These are phyloP conservation scores for Dichetophora obliterata DNA, from an alignment of 2,888 invertebrate species.

Conservation along the genomic window DNA sequence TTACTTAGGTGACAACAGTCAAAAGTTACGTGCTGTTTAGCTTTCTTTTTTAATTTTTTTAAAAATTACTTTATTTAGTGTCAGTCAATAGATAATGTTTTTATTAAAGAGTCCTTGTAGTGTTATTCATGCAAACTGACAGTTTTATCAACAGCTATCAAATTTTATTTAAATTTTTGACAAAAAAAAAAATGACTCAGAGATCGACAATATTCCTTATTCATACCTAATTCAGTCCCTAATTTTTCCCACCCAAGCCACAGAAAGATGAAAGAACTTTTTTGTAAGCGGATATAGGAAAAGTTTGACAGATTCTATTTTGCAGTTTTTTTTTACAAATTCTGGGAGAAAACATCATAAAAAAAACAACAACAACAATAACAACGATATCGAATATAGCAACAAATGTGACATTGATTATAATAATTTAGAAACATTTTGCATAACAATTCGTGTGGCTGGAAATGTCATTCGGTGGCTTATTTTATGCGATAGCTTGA, in stretches of 20 bases:
- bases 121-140: too few relatives aligned
- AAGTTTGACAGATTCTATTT: background rate
- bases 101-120: too few relatives aligned
- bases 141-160: background rate
- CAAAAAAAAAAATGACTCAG: background rate
- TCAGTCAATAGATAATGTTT: too few relatives aligned
- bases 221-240: too few relatives aligned
- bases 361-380: background rate
- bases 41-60: too few relatives aligned
- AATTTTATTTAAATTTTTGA: background rate
- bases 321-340: background rate
- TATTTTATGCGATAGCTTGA: too few relatives aligned
- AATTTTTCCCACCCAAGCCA: background rate
- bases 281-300: background rate
- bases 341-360: background rate
- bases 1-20: too few relatives aligned
- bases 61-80: too few relatives aligned
- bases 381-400: background rate
- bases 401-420: background rate
- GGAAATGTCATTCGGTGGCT: background rate
- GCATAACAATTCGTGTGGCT: background rate
- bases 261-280: background rate
- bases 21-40: too few relatives aligned
- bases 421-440: constrained; percentile 12
- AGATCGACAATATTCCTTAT: background rate